Base-by-base conservation (phyloP, 1,140 invertebrate species). In the Hormaphis cornu region DNA sequence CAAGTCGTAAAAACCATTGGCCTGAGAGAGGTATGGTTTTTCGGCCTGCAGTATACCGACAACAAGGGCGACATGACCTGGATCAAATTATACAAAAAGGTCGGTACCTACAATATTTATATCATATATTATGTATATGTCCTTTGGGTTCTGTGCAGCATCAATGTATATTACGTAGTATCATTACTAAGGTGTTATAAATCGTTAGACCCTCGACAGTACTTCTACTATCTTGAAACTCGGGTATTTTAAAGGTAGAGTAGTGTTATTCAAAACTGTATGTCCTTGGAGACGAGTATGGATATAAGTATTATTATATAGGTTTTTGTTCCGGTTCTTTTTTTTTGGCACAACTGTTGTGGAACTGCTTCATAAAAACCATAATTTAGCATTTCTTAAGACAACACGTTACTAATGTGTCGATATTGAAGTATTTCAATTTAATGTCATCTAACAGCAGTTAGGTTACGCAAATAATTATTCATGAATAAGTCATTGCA, bases 1-100 rank as follows among this genome's bases (percentile, higher is more conserved):
- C 97, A 99, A 83, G 95, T 98, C 72, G 95, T 98, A 69, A 98
- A 98, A 82, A 99, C 97, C 54, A 98, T 99, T 76, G 97, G 96
- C 71, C 85, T 99, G 22, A 84, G 97, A 72, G 97, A 99, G 82
- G 96, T 99, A 72, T 99, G 97, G 97, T 99, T 98, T 82, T 99
- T 99, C 81, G 97, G 97, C 61, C 86, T 99, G 14, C 97, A 99
- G 80, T 99, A 98, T 81, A 93, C 92, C 71, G 97, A 99, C 81
- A 93, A 88, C 74, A 99, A 99, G 81, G 94, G 93, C 40, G 95
- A 96, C 77, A 85, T 91, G 71, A 98, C 96, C 33, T 99, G 97
- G 97, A 89, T 99, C 73, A 99, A 99, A 81, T 84, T 99, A 40
- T 98, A 99, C 80, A 99, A 98, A 85, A 99, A 98, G 89, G 96